These are phyloP conservation scores for Dryobota labecula DNA, from an alignment of 2,888 invertebrate species.

Conservation along the genomic window DNA sequence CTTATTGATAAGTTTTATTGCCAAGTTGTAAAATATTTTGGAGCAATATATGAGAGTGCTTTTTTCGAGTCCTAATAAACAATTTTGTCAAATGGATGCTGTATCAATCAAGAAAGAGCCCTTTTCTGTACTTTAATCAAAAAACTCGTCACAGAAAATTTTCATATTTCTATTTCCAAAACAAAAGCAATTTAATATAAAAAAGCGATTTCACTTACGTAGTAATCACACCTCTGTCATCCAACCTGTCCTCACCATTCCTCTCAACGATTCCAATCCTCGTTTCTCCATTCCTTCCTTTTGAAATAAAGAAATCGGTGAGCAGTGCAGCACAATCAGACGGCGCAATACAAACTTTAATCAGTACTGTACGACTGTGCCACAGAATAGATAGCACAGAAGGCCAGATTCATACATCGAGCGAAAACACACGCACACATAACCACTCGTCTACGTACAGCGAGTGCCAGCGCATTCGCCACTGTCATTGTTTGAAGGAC, in stretches of 20 bases:
- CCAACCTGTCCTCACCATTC: slow-evolving; percentile 9
- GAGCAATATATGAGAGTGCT: slow-evolving; percentile 9
- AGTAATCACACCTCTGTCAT: not conserved
- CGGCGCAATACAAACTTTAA: slow-evolving; percentile 66
- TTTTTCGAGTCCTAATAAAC: not conserved
- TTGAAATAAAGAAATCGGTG: slow-evolving; percentile 57
- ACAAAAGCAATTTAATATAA: not conserved
- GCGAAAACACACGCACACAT: not conserved
- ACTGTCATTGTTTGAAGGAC: too few species aligned
- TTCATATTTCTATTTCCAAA: not conserved
- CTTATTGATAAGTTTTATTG: slow-evolving; percentile 28
- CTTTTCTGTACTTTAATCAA: not conserved
- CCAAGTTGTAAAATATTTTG: slow-evolving; percentile 6
- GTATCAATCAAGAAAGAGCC: not conserved
- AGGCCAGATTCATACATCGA: not conserved
- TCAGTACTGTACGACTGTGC: slow-evolving; percentile 47
- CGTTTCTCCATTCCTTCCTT: slow-evolving; percentile 14
- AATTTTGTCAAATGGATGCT: not conserved
- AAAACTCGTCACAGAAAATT: not conserved
- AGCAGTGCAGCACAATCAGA: slow-evolving; percentile 55
- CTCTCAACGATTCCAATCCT: slow-evolving; percentile 7
- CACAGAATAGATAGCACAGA: slow-evolving; percentile 25
- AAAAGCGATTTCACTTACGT: not conserved
- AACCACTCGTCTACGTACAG: not conserved
- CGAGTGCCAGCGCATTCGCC: too few species aligned